Evolutionary conservation across 1,140 invertebrate genomes (phyloP).

Genomic region (Camponotus floridanus): DNA sequence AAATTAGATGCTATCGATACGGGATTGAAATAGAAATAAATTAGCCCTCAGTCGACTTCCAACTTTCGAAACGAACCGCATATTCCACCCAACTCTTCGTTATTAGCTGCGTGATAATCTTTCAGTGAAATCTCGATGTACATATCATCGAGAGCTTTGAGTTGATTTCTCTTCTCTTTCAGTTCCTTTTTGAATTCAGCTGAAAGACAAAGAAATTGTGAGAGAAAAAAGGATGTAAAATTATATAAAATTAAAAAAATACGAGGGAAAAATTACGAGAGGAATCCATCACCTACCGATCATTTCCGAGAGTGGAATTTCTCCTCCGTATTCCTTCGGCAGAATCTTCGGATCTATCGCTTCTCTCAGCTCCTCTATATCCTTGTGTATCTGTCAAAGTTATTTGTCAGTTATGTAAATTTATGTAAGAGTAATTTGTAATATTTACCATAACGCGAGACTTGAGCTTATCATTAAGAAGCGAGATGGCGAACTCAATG

Average conservation of each 20-base stretch:
- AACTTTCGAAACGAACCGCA: conserved; percentile 93
- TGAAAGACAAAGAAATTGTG: conserved; percentile 71
- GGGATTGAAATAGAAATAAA: background rate
- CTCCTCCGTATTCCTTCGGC: conserved; percentile 95
- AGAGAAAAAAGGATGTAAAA: background rate
- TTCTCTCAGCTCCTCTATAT: conserved; percentile 89
- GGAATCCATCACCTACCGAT: conserved; percentile 86
- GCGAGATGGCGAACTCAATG: conserved; percentile 92
- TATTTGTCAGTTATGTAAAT: conserved; percentile 1
- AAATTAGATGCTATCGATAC: background rate
- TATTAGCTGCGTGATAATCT: conserved; percentile 87
- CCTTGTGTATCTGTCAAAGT: conserved; percentile 89
- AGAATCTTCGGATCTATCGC: conserved; percentile 91
- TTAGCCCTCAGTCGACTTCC: conserved; percentile 90
- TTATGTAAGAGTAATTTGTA: background rate
- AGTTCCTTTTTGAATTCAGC: conserved; percentile 89
- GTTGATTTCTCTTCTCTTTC: conserved; percentile 88
- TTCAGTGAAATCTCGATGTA: conserved; percentile 89
- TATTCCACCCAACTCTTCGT: conserved; percentile 89
- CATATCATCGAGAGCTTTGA: conserved; percentile 93
- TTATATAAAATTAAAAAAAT: background rate
- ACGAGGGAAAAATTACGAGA: background rate
- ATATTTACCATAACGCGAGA: conserved; percentile 90
- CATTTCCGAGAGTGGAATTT: conserved; percentile 92
- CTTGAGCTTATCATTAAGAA: conserved; percentile 93